Conservation (phyloP, 2,888 invertebrate genomes). For the Daptonema setosum region DNA sequence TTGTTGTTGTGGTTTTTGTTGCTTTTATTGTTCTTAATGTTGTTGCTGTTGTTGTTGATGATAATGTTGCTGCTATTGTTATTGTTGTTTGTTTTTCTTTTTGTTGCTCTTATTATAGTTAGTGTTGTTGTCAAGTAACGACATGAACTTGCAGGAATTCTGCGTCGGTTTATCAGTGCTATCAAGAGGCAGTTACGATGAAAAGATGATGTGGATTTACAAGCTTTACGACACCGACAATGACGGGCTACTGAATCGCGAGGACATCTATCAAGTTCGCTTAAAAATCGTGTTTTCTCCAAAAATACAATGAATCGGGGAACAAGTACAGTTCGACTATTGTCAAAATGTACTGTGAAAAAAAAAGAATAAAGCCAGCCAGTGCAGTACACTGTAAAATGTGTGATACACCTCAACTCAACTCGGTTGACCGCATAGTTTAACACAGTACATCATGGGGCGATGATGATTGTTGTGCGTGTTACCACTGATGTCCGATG, state of each 20-base stretch:
- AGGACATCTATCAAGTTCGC: background rate
- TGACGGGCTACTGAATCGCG: background rate
- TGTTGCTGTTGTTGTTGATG: background rate
- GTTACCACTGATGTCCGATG: too few species aligned
- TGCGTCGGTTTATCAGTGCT: conserved; percentile 19
- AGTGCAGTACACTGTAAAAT: background rate
- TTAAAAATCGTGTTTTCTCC: background rate
- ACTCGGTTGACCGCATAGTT: too few species aligned
- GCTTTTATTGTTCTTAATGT: conserved; percentile 55
- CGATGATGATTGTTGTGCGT: too few species aligned
- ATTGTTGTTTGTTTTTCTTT: conserved; percentile 80
- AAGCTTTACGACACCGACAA: conserved; percentile 16
- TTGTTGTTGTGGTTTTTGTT: background rate
- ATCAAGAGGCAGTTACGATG: conserved; percentile 16
- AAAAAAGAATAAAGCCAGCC: background rate
- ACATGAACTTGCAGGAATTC: conserved; percentile 21
- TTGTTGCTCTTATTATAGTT: background rate
- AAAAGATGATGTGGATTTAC: conserved; percentile 22
- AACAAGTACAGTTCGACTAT: too few species aligned
- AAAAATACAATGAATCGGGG: too few species aligned
- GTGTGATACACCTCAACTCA: too few species aligned
- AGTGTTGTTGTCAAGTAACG: background rate
- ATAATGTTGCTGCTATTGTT: too few species aligned
- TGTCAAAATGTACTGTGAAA: too few species aligned
- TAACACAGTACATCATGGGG: too few species aligned